Base-by-base conservation (phyloP, 2,113 vertebrate species). In the Melanotaenia duboulayi region DNA sequence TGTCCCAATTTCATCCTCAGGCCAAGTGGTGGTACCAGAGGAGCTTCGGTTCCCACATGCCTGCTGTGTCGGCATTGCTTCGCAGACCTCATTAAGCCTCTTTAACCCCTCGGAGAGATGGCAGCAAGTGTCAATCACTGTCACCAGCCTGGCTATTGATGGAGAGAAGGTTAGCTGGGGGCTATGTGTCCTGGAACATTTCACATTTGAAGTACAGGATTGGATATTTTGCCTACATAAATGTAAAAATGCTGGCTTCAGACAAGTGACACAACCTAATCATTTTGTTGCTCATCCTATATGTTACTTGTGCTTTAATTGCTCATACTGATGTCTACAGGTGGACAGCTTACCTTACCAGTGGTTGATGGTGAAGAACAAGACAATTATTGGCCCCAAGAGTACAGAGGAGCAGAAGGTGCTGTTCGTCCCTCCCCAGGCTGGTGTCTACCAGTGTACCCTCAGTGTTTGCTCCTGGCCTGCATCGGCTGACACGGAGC, bases 1-100 rank as follows among this genome's bases (percentile, higher is more conserved):
- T 28, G 28, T 28, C 28, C 28, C 28, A 28, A 28, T 28, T 19
- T 57, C 48, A 11, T 70, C 59, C 44, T 37, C 80, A 98, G 96
- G 86, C 0, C 92, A 90, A 63, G 91, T 96, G 24, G 92, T 95
- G 83, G 96, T 98, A 3, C 97, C 97, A 2, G 96, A 96, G 80
- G 97, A 98, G 42, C 50, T 99, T 81, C 95, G 92, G 50, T 96
- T 99, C 73, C 92, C 96, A 76, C 93, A 94, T 37, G 85, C 95
- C n/a, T 99, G 97, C 90, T 99, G 98, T 40, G 95, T 98, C 2
- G 97, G 97, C 66, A 97, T 99, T 71, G 96, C 96, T 32, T 96
- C 97, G 0, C 97, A 99, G 82, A 94, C 95, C 0, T 91, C 92
- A 16, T 95, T 99, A 39, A 95, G 93, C 73, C 88, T 98, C 63